Evolutionary conservation across 2,797 vertebrate species (phyloP), one percentile per base, ranked within the genome.

Genomic region (Chaunax sp.): DNA sequence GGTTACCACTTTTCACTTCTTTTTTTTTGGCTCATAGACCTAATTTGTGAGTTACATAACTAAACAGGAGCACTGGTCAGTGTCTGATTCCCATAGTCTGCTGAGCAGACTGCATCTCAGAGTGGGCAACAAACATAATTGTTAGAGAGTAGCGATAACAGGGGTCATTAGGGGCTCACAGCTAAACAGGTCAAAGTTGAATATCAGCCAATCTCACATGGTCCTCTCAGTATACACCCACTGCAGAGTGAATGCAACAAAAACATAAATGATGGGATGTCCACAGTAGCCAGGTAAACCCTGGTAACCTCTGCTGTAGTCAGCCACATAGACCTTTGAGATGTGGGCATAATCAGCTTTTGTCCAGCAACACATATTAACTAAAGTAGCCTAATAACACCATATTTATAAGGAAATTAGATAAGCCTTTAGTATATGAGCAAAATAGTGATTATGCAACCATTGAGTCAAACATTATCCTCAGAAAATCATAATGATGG

Each of bases 271-370:
- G 22, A 20, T 10, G 16, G 35, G 18, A 54, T 66, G 30, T 58
- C 63, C 40, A 74, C 40, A 61, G 37, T 13, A 6, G 20, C 15
- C 41, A 69, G n/a, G 51, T 65, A 66, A 75, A 69, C 3, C 64
- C 18, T 38, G 19, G 22, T 2, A 44, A 28, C n/a, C 15, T 56
- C 23, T 37, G 20, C 15, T 14, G 22, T n/a, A 28, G 18, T 55
- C 28, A n/a, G 15, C 49, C 16, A 56, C 56, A 61, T 8, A 18
- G 43, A 63, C 19, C 35, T 40, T 56, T 63, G 30, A 46, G 15
- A 51, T 58, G 19, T 44, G 14, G 16, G 13, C 28, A 6, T 45
- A 23, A 6, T 47, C 7, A 19, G 0, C 15, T 54, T 47, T 26
- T 75, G 37, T 79, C 3, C n/a, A 6, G 37, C 15, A 64, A 41